Percentiles rank a stretch among this genome's conserved stretches.
Conservation (phyloP, 1,140 invertebrate species). For the Lucilia sericata region DNA sequence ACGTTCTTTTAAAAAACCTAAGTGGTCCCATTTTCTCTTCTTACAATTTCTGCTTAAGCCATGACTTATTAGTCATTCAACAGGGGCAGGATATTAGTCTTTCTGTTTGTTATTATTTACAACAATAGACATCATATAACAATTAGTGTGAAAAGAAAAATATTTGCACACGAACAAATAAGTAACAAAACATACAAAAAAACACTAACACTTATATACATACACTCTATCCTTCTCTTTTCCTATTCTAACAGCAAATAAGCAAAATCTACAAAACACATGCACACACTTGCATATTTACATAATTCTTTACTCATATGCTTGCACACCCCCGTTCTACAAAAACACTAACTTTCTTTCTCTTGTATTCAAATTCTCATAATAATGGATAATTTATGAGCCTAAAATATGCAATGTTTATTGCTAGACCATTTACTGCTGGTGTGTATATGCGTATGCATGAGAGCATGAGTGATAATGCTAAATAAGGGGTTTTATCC, state of each 20-base stretch:
- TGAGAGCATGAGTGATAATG: neutral
- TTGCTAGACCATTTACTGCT: neutral
- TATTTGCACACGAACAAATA: neutral
- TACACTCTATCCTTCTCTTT: neutral
- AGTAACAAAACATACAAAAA: neutral
- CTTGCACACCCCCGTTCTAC: neutral
- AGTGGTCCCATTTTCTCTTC: neutral
- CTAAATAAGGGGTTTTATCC: neutral
- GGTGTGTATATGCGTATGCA: neutral
- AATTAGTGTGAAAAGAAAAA: constrained; percentile 11
- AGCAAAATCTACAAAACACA: too few relatives aligned
- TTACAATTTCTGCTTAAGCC: neutral
- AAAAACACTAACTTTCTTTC: neutral
- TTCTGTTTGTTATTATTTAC: constrained; percentile 1
- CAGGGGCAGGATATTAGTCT: neutral
- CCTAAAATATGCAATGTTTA: constrained; percentile 29
- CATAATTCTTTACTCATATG: neutral
- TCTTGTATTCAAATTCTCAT: constrained; percentile 11
- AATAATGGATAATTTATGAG: constrained; percentile 27
- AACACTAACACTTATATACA: neutral
- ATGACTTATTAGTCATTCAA: neutral
- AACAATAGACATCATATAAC: constrained; percentile 16
- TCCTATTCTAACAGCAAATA: too few relatives aligned
- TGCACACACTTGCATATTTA: too few relatives aligned
- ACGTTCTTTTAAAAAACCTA: neutral